Evolutionary conservation across 2,797 vertebrate species (phyloP).

Genomic region (Macrochelys suwanniensis): DNA sequence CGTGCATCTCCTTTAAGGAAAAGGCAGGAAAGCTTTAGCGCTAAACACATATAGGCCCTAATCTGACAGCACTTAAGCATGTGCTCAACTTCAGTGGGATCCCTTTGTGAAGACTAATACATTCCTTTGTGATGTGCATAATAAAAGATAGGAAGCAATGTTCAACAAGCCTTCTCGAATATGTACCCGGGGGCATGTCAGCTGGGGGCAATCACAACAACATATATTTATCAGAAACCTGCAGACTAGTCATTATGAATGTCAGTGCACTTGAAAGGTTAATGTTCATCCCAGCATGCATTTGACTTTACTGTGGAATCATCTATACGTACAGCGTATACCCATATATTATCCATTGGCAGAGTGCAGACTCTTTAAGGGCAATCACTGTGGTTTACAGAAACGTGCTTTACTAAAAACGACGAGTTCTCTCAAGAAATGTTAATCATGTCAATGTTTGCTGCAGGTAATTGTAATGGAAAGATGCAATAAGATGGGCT

Average conservation of each 20-base stretch:
- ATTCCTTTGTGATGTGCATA: not conserved
- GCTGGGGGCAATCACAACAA: not conserved
- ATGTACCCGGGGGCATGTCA: not conserved
- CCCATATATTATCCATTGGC: not conserved
- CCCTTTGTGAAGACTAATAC: not conserved
- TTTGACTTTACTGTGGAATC: not conserved
- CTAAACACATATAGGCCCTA: not conserved
- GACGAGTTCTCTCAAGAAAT: not conserved
- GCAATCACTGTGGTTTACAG: not conserved
- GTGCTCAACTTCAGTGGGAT: not conserved
- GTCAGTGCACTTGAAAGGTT: not conserved
- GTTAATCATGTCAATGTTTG: constrained; percentile 7
- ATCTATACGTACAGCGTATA: not conserved
- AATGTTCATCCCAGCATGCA: not conserved
- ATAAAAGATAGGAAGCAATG: not conserved
- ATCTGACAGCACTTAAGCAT: not conserved
- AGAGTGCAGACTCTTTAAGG: not conserved
- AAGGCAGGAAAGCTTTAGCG: not conserved
- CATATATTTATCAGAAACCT: not conserved
- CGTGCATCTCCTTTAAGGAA: not conserved
- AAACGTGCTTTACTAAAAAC: constrained; percentile 4
- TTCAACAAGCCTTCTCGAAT: not conserved
- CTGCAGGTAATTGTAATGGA: constrained; percentile 20
- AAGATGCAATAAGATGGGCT: not conserved
- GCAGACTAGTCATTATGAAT: not conserved